phyloP scores from a whole-genome alignment of 2,797 vertebrate genomes.

The Malacoctenus gilli region DNA sequence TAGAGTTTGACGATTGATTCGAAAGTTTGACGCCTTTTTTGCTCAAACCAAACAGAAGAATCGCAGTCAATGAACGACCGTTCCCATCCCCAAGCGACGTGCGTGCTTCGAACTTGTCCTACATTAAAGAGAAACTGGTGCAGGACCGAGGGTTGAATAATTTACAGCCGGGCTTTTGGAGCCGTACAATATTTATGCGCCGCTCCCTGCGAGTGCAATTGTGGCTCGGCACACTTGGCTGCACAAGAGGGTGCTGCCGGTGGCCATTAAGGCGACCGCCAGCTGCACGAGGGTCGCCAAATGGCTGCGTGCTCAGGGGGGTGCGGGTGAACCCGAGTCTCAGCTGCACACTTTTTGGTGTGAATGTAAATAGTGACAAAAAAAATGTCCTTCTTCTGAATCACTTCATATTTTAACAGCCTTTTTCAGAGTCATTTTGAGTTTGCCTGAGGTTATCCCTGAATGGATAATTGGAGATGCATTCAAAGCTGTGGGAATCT shows the following conservation, averaged over 20 bases:
- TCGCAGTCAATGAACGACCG: not conserved
- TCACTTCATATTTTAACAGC: too few species aligned
- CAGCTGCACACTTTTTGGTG: constrained; percentile 1
- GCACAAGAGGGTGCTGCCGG: constrained; percentile 24
- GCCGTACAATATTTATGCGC: constrained; percentile 68
- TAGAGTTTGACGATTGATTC: not conserved
- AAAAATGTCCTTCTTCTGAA: too few species aligned
- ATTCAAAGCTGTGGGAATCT: not conserved
- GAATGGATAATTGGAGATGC: not conserved
- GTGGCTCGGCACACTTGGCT: constrained; percentile 43
- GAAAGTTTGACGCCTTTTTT: too few species aligned
- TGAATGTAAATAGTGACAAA: not conserved
- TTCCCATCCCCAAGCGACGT: not conserved
- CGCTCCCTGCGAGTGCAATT: constrained; percentile 41
- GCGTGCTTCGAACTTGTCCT: constrained; percentile 27
- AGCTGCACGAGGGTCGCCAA: constrained; percentile 24
- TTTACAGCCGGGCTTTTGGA: constrained; percentile 49
- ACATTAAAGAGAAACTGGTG: constrained; percentile 41
- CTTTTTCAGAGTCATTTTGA: too few species aligned
- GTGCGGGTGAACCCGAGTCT: not conserved
- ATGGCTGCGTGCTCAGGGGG: too few species aligned
- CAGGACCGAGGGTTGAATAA: constrained; percentile 59
- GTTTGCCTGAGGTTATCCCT: too few species aligned
- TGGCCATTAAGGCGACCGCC: constrained; percentile 28
- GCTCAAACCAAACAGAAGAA: not conserved